Percentiles rank a stretch among this genome's conserved stretches.
phyloP scores from a whole-genome alignment of 2,888 invertebrate genomes.

The Glaucopsyche alexis region DNA sequence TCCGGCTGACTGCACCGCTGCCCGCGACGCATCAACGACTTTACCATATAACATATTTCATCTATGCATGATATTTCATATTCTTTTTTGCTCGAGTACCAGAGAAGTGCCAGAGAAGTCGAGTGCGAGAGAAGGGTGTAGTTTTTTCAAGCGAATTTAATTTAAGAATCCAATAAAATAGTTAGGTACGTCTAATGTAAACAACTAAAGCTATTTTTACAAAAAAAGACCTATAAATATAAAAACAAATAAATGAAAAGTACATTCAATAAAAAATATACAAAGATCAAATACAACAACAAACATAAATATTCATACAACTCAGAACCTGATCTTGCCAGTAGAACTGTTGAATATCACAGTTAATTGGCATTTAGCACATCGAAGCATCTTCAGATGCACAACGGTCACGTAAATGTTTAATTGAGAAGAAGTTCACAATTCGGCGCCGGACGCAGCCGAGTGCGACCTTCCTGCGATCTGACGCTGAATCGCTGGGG shows the following conservation, averaged over 20 bases:
- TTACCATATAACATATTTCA: neutral
- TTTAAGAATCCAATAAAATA: neutral
- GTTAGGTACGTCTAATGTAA: neutral
- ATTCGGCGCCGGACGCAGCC: slow-evolving; percentile 16
- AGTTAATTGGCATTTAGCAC: slow-evolving; percentile 10
- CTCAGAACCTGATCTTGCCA: neutral
- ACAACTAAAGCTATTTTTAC: no score
- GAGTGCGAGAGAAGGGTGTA: no score
- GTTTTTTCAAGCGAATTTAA: neutral
- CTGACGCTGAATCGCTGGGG: neutral
- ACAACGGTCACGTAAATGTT: slow-evolving; percentile 28
- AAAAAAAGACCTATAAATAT: neutral
- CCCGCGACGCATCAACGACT: slow-evolving; percentile 21
- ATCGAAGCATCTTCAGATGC: neutral
- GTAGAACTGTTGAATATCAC: neutral
- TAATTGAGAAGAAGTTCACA: slow-evolving; percentile 35
- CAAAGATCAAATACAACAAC: neutral
- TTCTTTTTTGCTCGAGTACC: neutral
- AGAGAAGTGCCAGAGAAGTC: no score
- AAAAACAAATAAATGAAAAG: neutral
- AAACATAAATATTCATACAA: neutral
- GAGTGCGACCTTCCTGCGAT: slow-evolving; percentile 9
- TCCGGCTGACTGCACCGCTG: slow-evolving; percentile 22
- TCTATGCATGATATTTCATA: slow-evolving; percentile 4
- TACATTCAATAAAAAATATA: neutral